Evolutionary conservation across 2,888 invertebrate species (phyloP).

Genomic region (Aproaerema taeniolella): DNA sequence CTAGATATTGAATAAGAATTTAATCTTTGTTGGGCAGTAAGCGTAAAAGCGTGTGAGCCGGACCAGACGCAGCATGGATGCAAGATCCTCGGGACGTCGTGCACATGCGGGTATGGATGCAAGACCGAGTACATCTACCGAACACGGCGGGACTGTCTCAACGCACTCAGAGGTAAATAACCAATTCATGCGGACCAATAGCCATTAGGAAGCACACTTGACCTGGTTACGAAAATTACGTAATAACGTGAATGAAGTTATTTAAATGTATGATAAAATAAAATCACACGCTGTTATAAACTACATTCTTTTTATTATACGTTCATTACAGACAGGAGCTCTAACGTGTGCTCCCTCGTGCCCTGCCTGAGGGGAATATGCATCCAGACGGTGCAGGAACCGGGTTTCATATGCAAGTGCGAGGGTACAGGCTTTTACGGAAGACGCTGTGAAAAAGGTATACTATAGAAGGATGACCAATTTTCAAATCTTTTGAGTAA

Average conservation of each 20-base stretch:
- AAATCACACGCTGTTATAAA: too few species aligned
- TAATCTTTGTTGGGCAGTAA: too few species aligned
- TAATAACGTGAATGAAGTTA: too few species aligned
- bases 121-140: slow-evolving; percentile 80
- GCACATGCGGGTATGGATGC: slow-evolving; percentile 82
- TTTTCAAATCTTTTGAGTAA: too few species aligned
- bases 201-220: too few species aligned
- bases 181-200: too few species aligned
- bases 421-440: slow-evolving; percentile 87
- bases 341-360: slow-evolving; percentile 80
- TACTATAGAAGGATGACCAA: too few species aligned
- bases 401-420: slow-evolving; percentile 82
- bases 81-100: slow-evolving; percentile 77
- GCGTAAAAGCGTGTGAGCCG: slow-evolving; percentile 78
- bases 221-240: too few species aligned
- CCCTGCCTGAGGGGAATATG: slow-evolving; percentile 84
- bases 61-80: slow-evolving; percentile 80
- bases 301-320: too few species aligned
- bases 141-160: slow-evolving; percentile 77
- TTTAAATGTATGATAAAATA: too few species aligned
- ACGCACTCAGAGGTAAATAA: slow-evolving; percentile 79
- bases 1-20: too few species aligned
- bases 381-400: slow-evolving; percentile 80
- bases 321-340: slow-evolving; percentile 53
- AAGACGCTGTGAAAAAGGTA: slow-evolving; percentile 82